Evolutionary conservation across 2,888 invertebrate genomes (phyloP).

Genomic region (Hemithea aestivaria): DNA sequence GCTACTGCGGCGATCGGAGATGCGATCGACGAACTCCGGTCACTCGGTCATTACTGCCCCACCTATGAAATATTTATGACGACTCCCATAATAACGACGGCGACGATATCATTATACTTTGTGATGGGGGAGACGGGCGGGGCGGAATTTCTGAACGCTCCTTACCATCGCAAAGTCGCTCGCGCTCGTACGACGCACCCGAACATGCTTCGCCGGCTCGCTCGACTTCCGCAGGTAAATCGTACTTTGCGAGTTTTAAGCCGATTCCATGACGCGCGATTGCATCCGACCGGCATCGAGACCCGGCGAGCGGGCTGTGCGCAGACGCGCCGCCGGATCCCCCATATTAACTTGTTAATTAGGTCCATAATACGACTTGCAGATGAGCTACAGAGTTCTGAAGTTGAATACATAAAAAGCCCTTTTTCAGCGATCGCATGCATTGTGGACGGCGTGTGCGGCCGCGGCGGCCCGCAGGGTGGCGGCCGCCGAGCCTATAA

Average conservation of each 20-base stretch:
- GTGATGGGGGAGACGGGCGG: constrained; percentile 78
- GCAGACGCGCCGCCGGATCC: constrained; percentile 81
- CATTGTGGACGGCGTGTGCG: constrained; percentile 57
- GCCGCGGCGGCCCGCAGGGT: constrained; percentile 39
- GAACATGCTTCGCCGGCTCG: constrained; percentile 31
- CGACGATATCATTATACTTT: constrained; percentile 81
- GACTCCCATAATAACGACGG: constrained; percentile 75
- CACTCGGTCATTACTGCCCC: constrained; percentile 77
- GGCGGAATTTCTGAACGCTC: constrained; percentile 78
- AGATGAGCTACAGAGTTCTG: constrained; percentile 86
- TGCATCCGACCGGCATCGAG: constrained; percentile 27
- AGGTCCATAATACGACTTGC: constrained; percentile 94
- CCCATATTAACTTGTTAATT: constrained; percentile 95
- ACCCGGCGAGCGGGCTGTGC: constrained; percentile 49
- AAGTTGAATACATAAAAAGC: constrained; percentile 85
- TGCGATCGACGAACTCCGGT: constrained; percentile 54
- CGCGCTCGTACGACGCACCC: constrained; percentile 51
- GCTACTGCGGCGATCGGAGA: constrained; percentile 15
- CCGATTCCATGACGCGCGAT: constrained; percentile 21
- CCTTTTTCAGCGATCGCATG: constrained; percentile 81
- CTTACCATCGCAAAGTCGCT: constrained; percentile 77
- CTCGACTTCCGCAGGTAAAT: constrained; percentile 56
- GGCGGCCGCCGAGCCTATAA: constrained; percentile 68
- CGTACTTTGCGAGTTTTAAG: constrained; percentile 35
- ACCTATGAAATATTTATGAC: constrained; percentile 79